Percentiles rank a stretch among this genome's conserved stretches.
Conservation (phyloP, 1,140 invertebrate species). For the Heliconius eleuchia region DNA sequence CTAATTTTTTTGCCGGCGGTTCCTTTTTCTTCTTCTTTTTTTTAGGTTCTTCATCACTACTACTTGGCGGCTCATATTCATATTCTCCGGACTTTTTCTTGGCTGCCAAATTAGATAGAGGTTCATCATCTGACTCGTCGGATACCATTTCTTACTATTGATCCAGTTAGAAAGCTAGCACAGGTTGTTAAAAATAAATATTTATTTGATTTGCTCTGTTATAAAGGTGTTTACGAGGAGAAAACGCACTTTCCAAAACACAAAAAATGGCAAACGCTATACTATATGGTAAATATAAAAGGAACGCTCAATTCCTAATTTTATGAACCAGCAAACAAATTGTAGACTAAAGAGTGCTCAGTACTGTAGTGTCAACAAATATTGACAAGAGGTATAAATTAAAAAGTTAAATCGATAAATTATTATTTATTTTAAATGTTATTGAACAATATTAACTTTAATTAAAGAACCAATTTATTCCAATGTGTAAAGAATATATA, state of each 20-base stretch:
- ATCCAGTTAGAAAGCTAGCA: not conserved
- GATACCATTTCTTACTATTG: conserved; percentile 53
- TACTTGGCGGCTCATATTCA: conserved; percentile 18
- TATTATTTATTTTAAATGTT: not conserved
- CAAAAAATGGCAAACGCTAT: not conserved
- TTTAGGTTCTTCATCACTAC: conserved; percentile 35
- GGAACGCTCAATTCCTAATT: not conserved
- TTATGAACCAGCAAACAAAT: conserved; percentile 11
- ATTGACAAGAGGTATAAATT: not conserved
- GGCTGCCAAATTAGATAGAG: conserved; percentile 68
- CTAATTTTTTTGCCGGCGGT: conserved; percentile 44
- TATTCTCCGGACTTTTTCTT: conserved; percentile 56
- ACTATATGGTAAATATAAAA: not conserved
- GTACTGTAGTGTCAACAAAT: not conserved
- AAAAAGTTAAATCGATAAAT: not conserved
- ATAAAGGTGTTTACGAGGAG: not conserved
- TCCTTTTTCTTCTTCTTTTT: conserved; percentile 51
- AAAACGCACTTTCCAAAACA: not conserved
- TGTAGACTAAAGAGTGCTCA: not conserved
- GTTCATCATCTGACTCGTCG: conserved; percentile 76
- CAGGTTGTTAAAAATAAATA: not conserved
- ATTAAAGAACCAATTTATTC: not conserved
- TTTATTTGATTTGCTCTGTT: not conserved
- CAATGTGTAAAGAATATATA: not conserved
- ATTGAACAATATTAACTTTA: not conserved